Conservation (phyloP, 2,888 invertebrate genomes). For the Axea sp. region DNA sequence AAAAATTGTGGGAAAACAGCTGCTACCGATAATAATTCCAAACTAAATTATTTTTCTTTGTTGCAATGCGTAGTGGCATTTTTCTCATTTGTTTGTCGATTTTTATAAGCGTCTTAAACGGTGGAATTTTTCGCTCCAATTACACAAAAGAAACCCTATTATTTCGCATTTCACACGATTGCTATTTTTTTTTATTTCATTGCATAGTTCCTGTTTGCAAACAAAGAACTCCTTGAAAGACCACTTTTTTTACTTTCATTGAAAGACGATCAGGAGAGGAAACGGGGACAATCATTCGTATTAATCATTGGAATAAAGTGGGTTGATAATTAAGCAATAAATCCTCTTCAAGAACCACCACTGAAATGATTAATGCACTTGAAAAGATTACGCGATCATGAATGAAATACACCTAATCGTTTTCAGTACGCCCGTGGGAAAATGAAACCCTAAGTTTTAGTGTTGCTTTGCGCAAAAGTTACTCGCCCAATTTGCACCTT, state of each 20-base stretch:
- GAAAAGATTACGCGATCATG: background rate
- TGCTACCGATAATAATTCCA: background rate
- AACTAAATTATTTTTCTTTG: background rate
- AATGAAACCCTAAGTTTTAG: too few species aligned
- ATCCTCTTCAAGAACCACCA: background rate
- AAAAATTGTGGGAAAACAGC: too few species aligned
- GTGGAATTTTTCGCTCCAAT: constrained; percentile 6
- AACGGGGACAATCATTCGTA: too few species aligned
- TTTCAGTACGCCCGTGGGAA: too few species aligned
- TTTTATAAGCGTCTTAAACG: constrained; percentile 20
- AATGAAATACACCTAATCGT: background rate
- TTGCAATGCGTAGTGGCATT: constrained; percentile 9
- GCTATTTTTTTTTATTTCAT: background rate
- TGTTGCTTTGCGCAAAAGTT: background rate
- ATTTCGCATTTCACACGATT: constrained; percentile 3
- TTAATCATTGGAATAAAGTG: background rate
- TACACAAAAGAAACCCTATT: constrained; percentile 30
- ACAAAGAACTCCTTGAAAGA: background rate
- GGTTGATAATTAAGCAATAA: background rate
- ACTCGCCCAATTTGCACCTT: background rate
- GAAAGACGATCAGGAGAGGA: too few species aligned
- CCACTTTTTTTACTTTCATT: too few species aligned
- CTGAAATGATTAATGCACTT: background rate
- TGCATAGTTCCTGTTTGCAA: background rate
- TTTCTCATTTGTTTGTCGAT: constrained; percentile 17